Conservation (phyloP, 2,888 invertebrate genomes). For the Plebejus argus region DNA sequence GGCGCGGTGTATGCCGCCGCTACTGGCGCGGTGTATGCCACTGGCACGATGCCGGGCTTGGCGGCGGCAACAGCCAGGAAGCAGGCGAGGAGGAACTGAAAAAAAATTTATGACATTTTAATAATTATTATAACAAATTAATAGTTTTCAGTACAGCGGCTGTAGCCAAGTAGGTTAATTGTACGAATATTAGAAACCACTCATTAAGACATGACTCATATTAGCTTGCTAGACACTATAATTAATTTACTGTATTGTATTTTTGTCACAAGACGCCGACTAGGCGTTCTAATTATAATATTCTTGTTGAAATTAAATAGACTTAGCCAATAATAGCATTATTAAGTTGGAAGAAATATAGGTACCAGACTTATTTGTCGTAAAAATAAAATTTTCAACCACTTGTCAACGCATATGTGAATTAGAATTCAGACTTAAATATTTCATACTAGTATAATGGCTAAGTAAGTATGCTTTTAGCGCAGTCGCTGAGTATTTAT, state of each 20-base stretch:
- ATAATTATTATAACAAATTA: too few species aligned
- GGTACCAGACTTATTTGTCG: too few species aligned
- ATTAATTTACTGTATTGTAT: background rate
- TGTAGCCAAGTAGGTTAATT: background rate
- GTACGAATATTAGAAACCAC: background rate
- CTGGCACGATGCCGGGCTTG: constrained; percentile 55
- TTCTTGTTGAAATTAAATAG: background rate
- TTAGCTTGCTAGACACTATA: background rate
- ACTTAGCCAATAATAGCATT: too few species aligned
- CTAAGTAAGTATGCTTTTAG: too few species aligned
- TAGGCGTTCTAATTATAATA: background rate
- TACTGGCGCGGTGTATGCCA: constrained; percentile 53
- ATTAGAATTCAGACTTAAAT: too few species aligned
- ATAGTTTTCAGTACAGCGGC: background rate
- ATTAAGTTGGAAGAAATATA: too few species aligned
- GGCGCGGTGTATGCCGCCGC: constrained; percentile 50
- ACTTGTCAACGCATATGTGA: too few species aligned
- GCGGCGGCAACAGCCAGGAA: constrained; percentile 73
- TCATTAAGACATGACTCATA: too few species aligned
- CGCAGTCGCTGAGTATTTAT: too few species aligned
- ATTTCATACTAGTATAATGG: too few species aligned
- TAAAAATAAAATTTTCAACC: too few species aligned
- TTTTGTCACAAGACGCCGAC: background rate
- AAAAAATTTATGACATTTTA: constrained; percentile 42
- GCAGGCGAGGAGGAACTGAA: constrained; percentile 70